Percentiles rank a stretch among this genome's conserved stretches.
Evolutionary conservation across 2,888 invertebrate genomes (phyloP).

Genomic region (Argyresthia albistria): DNA sequence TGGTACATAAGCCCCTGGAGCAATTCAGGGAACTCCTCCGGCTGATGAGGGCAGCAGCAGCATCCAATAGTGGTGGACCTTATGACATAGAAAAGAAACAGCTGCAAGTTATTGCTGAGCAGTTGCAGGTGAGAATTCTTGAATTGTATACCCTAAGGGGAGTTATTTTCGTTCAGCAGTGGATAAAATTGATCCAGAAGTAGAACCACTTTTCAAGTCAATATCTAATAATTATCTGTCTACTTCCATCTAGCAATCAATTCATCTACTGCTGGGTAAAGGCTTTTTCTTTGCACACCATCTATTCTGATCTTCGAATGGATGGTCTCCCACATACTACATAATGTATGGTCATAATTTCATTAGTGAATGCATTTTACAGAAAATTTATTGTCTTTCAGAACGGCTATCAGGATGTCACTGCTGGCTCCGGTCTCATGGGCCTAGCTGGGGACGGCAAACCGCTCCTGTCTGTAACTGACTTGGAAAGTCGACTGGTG

Average conservation of each 20-base stretch:
- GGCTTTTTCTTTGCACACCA: too few relatives aligned
- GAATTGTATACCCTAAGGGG: too few relatives aligned
- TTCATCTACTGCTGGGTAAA: too few relatives aligned
- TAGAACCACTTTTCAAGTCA: too few relatives aligned
- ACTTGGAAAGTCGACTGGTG: constrained; percentile 88
- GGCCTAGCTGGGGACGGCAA: constrained; percentile 88
- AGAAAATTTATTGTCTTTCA: constrained; percentile 28
- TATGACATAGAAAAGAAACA: constrained; percentile 63
- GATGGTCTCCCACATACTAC: too few relatives aligned
- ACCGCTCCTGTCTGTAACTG: constrained; percentile 85
- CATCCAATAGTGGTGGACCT: constrained; percentile 46
- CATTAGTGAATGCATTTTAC: too few relatives aligned
- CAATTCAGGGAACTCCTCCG: constrained; percentile 72
- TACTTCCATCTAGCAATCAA: too few relatives aligned
- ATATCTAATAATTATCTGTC: too few relatives aligned
- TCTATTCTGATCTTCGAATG: too few relatives aligned
- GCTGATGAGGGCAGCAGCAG: constrained; percentile 56
- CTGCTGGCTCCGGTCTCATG: constrained; percentile 88
- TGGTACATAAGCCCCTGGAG: constrained; percentile 88
- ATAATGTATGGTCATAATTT: too few relatives aligned
- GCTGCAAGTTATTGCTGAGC: constrained; percentile 58
- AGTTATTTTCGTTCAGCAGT: too few relatives aligned
- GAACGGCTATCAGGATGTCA: constrained; percentile 85
- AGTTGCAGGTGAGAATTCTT: constrained; percentile 42
- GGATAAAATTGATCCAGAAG: too few relatives aligned